These are phyloP conservation scores for Canis aureus DNA, from an alignment of 2,113 vertebrate species.

Conservation along the genomic window DNA sequence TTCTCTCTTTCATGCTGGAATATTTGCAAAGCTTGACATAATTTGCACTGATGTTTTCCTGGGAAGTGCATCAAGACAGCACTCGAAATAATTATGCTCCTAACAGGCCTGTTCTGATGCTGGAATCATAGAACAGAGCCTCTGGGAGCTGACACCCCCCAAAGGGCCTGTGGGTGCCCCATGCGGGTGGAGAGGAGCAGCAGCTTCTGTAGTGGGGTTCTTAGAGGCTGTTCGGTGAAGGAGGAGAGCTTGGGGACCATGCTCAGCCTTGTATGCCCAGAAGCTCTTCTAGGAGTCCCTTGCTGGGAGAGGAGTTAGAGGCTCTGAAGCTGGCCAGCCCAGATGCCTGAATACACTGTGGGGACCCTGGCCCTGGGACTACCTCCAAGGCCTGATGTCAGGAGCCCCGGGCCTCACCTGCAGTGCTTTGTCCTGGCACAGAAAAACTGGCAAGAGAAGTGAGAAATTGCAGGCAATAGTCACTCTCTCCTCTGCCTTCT, in stretches of 20 bases:
- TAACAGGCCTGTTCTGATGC: background rate
- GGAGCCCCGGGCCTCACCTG: background rate
- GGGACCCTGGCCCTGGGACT: no score
- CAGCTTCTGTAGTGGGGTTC: background rate
- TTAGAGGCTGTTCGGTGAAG: background rate
- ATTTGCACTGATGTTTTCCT: background rate
- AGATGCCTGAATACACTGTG: background rate
- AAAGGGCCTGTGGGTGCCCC: background rate
- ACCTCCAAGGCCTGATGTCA: background rate
- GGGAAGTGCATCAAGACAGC: background rate
- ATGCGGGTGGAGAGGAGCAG: background rate
- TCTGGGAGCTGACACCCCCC: background rate
- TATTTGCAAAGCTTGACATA: conserved; percentile 18
- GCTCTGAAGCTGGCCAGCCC: background rate
- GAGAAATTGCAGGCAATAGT: accelerated
- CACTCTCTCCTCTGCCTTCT: background rate
- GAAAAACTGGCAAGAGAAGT: background rate
- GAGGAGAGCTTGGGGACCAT: background rate
- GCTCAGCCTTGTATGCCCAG: background rate
- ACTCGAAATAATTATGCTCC: conserved; percentile 35
- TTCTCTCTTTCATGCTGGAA: background rate
- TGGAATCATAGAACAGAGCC: background rate
- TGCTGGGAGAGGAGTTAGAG: background rate
- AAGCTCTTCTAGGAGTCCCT: background rate
- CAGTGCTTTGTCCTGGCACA: no score